phyloP scores from a whole-genome alignment of 2,888 invertebrate genomes.

The Phania funesta region DNA sequence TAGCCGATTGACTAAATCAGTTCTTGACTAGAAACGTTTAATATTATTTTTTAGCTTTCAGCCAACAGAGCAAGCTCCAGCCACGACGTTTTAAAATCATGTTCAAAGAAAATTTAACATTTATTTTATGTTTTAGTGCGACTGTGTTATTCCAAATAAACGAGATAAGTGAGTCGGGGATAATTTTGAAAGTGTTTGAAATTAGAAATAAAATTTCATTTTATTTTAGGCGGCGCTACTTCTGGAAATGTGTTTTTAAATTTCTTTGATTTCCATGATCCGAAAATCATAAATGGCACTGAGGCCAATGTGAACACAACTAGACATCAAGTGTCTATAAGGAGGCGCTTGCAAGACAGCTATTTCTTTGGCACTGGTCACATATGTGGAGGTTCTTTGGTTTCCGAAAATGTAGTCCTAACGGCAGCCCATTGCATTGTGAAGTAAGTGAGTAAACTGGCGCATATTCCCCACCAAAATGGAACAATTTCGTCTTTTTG shows the following conservation, averaged over 20 bases:
- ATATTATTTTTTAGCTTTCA: not conserved
- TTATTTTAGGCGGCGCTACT: constrained; percentile 18
- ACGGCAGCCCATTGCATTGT: constrained; percentile 78
- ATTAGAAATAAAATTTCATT: not conserved
- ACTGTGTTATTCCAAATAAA: not conserved
- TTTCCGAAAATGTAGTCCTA: constrained; percentile 73
- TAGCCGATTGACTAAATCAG: not conserved
- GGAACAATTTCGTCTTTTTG: too few species aligned
- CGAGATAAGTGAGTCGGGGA: not conserved
- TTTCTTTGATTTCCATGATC: constrained; percentile 9
- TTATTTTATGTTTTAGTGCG: not conserved
- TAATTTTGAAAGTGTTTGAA: not conserved
- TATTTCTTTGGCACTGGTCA: constrained; percentile 77
- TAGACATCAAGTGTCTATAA: constrained; percentile 76
- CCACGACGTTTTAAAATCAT: not conserved
- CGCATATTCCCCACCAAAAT: too few species aligned
- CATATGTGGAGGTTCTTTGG: constrained; percentile 76
- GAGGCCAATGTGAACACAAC: constrained; percentile 63
- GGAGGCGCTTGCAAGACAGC: constrained; percentile 70
- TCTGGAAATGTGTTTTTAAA: not conserved
- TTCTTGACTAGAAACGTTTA: not conserved
- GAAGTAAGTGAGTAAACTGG: constrained; percentile 71
- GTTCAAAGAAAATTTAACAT: not conserved
- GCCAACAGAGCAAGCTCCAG: not conserved
- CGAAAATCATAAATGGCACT: constrained; percentile 68